phyloP scores from a whole-genome alignment of 2,113 vertebrate species.

The Corythoichthys intestinalis region DNA sequence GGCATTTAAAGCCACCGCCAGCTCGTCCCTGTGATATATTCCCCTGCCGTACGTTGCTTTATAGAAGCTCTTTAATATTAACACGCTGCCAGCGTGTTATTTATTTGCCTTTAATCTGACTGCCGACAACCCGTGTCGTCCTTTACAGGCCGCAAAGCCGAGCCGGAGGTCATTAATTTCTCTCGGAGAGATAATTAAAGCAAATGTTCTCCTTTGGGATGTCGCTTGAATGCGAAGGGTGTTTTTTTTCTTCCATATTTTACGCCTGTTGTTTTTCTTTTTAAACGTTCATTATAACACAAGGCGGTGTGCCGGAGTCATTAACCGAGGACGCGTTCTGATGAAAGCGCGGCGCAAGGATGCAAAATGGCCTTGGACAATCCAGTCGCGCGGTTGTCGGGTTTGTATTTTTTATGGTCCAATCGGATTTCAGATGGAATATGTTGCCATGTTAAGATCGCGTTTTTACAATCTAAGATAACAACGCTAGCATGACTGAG shows the following conservation, averaged over 20 bases:
- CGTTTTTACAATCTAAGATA: too few species aligned
- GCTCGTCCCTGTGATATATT: constrained; percentile 34
- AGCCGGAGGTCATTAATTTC: constrained; percentile 40
- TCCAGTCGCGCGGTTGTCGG: too few species aligned
- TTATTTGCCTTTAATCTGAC: constrained; percentile 54
- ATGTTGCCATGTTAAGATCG: too few species aligned
- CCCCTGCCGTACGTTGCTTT: constrained; percentile 26
- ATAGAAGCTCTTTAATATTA: constrained; percentile 56
- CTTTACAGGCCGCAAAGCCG: neutral
- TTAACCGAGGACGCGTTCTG: constrained; percentile 23
- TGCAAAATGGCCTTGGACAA: neutral
- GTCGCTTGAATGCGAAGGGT: constrained; percentile 35
- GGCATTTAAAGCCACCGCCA: constrained; percentile 44
- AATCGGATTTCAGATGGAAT: too few species aligned
- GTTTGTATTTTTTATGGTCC: too few species aligned
- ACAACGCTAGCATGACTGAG: too few species aligned
- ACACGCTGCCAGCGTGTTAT: constrained; percentile 37
- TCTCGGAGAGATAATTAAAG: constrained; percentile 40
- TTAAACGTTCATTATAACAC: constrained; percentile 17
- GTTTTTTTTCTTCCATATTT: constrained; percentile 3
- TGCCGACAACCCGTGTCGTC: neutral
- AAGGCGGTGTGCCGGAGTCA: constrained; percentile 21
- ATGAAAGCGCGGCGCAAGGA: neutral
- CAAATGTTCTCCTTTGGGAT: constrained; percentile 38
- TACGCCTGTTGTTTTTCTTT: constrained; percentile 2